A percentile compares a stretch with the other conserved stretches of the same genome.
Conservation (phyloP, 2,888 invertebrate genomes). For the Lasius fuliginosus region DNA sequence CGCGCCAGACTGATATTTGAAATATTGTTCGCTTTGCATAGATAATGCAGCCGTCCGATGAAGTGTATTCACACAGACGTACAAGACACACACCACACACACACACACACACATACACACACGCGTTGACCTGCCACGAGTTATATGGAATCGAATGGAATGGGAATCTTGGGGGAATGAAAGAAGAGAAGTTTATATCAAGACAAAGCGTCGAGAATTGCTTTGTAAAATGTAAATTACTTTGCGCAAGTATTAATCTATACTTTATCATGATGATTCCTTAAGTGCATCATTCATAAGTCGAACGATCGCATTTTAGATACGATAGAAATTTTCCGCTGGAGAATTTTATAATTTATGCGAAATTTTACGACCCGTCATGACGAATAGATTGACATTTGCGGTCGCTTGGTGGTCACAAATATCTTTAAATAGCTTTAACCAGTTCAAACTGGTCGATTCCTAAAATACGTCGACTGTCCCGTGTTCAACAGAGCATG, state of each 20-base stretch:
- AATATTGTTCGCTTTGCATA: conserved; percentile 26
- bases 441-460: conserved; percentile 23
- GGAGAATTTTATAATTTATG: conserved; percentile 15
- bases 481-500: background rate
- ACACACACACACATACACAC: background rate
- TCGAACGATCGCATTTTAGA: background rate
- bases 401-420: conserved; percentile 17
- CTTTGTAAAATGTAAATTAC: background rate
- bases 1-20: conserved; percentile 45
- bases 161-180: background rate
- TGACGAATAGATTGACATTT: background rate
- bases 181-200: too few relatives aligned
- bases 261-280: background rate
- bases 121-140: background rate
- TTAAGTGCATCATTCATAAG: background rate
- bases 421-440: background rate
- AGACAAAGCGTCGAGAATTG: too few relatives aligned
- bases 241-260: background rate
- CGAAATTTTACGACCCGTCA: background rate
- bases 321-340: background rate
- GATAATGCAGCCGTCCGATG: conserved; percentile 4
- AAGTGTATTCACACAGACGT: conserved; percentile 20
- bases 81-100: too few relatives aligned
- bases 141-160: background rate
- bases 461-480: background rate